Evolutionary conservation across 2,113 vertebrate genomes (phyloP).

Genomic region (Gavialis gangeticus): DNA sequence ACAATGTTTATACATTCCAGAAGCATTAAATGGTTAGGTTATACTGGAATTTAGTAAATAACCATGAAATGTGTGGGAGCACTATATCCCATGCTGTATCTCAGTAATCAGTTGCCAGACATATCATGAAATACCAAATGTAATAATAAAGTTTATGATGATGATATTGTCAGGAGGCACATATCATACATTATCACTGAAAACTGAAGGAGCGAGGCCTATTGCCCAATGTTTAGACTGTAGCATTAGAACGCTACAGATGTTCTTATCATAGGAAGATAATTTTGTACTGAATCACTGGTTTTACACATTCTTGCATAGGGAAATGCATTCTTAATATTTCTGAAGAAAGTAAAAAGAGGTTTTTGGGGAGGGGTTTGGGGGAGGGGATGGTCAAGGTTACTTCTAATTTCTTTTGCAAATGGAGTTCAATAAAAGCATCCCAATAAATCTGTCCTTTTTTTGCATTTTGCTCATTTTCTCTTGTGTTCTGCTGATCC

Average conservation of each 20-base stretch:
- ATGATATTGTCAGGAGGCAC: constrained; percentile 44
- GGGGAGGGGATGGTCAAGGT: not conserved
- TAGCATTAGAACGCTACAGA: not conserved
- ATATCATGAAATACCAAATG: constrained; percentile 70
- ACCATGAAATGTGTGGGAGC: constrained; percentile 56
- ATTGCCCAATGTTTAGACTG: not conserved
- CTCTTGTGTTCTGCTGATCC: not conserved
- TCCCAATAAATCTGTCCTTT: not conserved
- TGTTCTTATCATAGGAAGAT: constrained; percentile 57
- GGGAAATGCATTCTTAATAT: not conserved
- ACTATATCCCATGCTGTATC: not conserved
- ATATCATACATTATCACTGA: not conserved
- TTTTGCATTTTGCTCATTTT: not conserved
- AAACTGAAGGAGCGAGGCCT: not conserved
- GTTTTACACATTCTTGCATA: constrained; percentile 20
- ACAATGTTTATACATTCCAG: constrained; percentile 81
- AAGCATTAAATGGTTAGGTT: constrained; percentile 76
- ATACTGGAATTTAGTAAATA: constrained; percentile 71
- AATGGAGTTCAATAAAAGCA: not conserved
- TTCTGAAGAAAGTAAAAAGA: not conserved
- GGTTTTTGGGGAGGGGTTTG: not conserved
- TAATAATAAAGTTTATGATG: constrained; percentile 66
- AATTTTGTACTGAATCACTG: constrained; percentile 35
- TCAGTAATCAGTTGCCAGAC: constrained; percentile 61
- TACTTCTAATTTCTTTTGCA: not conserved